These are phyloP conservation scores for Hetaerina titia DNA, from an alignment of 2,888 invertebrate genomes.

Conservation along the genomic window DNA sequence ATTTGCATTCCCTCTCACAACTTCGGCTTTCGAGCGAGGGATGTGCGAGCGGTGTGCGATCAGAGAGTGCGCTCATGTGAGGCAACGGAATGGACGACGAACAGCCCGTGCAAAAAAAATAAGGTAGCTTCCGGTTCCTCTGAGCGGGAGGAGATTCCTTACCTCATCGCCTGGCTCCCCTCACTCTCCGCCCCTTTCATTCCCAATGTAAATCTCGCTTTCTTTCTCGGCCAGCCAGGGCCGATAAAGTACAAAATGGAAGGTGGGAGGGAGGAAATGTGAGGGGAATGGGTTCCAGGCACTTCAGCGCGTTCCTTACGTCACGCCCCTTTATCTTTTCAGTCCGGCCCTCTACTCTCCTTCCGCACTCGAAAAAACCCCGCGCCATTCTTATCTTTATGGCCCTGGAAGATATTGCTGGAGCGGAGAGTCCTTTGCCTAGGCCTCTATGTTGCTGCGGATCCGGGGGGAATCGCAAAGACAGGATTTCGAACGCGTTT, in stretches of 20 bases:
- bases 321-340: neutral
- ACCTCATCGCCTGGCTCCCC: too few relatives aligned
- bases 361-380: neutral
- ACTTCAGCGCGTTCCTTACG: neutral
- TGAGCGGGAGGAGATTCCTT: too few relatives aligned
- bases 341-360: neutral
- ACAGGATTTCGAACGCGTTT: neutral
- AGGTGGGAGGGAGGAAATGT: neutral
- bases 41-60: too few relatives aligned
- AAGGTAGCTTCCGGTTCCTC: too few relatives aligned
- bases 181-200: neutral
- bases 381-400: neutral
- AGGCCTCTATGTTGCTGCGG: neutral
- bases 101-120: too few relatives aligned
- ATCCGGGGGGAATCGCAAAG: neutral
- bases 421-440: neutral
- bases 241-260: neutral
- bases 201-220: neutral
- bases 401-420: neutral
- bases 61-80: too few relatives aligned
- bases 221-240: neutral
- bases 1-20: neutral
- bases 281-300: neutral
- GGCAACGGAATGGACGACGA: too few relatives aligned
- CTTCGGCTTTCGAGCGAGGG: too few relatives aligned